Conservation (phyloP, 2,888 invertebrate genomes). For the Leptinotarsa peninsularis region DNA sequence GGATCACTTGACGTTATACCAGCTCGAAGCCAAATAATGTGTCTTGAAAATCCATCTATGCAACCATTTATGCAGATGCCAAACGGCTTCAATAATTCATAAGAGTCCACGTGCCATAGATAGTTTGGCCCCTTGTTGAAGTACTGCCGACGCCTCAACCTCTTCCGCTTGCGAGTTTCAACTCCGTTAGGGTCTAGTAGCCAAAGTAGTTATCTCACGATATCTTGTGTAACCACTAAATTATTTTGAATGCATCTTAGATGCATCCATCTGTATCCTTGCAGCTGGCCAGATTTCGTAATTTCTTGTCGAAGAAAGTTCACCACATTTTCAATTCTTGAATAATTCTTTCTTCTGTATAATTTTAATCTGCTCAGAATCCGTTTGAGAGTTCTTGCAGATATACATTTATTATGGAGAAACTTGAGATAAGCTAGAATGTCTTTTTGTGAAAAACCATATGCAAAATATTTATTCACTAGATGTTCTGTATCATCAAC, state of each 20-base stretch:
- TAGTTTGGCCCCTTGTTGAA: slow-evolving; percentile 35
- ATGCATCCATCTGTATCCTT: slow-evolving; percentile 26
- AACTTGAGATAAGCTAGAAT: too few relatives aligned
- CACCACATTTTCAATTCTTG: slow-evolving; percentile 18
- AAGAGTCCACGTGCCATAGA: slow-evolving; percentile 41
- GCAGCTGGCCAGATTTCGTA: slow-evolving; percentile 11
- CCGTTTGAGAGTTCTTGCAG: too few relatives aligned
- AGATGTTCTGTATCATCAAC: too few relatives aligned
- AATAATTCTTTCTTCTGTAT: slow-evolving; percentile 27
- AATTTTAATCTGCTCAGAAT: neutral
- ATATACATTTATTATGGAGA: too few relatives aligned
- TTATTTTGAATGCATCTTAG: slow-evolving; percentile 19
- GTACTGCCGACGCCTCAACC: slow-evolving; percentile 29
- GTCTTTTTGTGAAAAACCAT: too few relatives aligned
- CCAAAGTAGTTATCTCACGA: slow-evolving; percentile 15
- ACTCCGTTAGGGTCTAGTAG: slow-evolving; percentile 7
- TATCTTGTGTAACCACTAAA: slow-evolving; percentile 22
- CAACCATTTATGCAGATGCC: slow-evolving; percentile 9
- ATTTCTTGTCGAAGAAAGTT: slow-evolving; percentile 21
- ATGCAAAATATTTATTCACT: too few relatives aligned
- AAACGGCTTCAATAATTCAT: slow-evolving; percentile 42
- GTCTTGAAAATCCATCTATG: slow-evolving; percentile 42
- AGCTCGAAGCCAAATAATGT: slow-evolving; percentile 37
- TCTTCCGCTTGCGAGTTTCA: slow-evolving; percentile 13
- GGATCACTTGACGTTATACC: slow-evolving; percentile 32